Evolutionary conservation across 2,888 invertebrate species (phyloP), one percentile per base, ranked within the genome.

Genomic region (Orgyia antiqua): DNA sequence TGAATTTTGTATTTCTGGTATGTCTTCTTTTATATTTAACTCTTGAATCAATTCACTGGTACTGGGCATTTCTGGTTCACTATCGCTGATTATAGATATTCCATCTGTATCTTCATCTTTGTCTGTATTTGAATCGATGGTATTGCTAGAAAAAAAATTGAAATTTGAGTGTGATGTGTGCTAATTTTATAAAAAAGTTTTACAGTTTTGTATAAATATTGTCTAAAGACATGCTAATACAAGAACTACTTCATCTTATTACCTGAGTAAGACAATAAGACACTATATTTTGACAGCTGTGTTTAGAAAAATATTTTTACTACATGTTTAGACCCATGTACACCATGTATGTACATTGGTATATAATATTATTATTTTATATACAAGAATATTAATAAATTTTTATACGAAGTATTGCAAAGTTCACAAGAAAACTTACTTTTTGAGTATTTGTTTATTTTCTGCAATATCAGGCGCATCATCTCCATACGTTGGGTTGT

Each of bases 21-120:
- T 57, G 25, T 70, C 61, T 44, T 54, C 62, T n/a, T n/a, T n/a
- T n/a, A n/a, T n/a, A n/a, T n/a, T n/a, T n/a, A n/a, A n/a, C n/a
- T n/a, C n/a, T n/a, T n/a, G n/a, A 33, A 43, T 55, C 8, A 61
- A 34, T 33, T 75, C 71, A 49, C 62, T 67, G n/a, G 65, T 62
- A 31, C 58, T 33, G 6, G 55, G 41, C 34, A 63, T 62, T 41
- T 86, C 86, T 25, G 72, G 70, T 29, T 87, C 87, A 51, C 86
- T 84, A 46, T 87, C 87, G 41, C 75, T 87, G 29, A 87, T 87
- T 31, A 87, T 76, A 23, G 87, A 87, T 59, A 87, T 86, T 1
- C 87, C 87, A 63, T 87, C 87, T 13, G 87, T 87, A 40, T 87
- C 87, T 43, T 83, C 83, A 63, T 87, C 87, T 54, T 75, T 83